phyloP scores from a whole-genome alignment of 2,888 invertebrate genomes.

The Drosophila macrospina region DNA sequence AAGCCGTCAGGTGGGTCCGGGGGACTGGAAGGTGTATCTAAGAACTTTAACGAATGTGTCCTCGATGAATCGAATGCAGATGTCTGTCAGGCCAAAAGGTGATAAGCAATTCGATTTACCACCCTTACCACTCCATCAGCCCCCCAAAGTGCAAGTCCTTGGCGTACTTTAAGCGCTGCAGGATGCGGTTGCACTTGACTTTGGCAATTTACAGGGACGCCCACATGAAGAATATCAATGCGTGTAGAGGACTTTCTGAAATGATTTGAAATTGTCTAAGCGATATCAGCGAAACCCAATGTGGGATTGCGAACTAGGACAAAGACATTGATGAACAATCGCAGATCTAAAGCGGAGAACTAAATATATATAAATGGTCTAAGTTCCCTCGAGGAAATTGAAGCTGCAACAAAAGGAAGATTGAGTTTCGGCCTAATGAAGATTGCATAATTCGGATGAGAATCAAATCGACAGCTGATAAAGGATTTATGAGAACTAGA shows the following conservation, averaged over 20 bases:
- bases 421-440: too few species aligned
- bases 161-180: slow-evolving; percentile 22
- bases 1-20: not conserved
- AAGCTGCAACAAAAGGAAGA: too few species aligned
- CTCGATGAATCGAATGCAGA: slow-evolving; percentile 44
- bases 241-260: not conserved
- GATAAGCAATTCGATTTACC: slow-evolving; percentile 67
- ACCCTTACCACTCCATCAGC: not conserved
- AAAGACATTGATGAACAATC: not conserved
- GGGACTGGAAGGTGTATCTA: slow-evolving; percentile 7
- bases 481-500: too few species aligned
- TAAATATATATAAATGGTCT: too few species aligned
- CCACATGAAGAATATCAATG: slow-evolving; percentile 12
- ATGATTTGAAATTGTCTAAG: slow-evolving; percentile 47
- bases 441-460: too few species aligned
- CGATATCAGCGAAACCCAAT: slow-evolving; percentile 7
- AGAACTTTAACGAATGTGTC: slow-evolving; percentile 58
- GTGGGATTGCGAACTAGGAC: too few species aligned
- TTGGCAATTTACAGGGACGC: slow-evolving; percentile 36
- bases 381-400: too few species aligned
- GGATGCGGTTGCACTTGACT: slow-evolving; percentile 44
- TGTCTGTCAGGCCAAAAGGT: slow-evolving; percentile 61
- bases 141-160: slow-evolving; percentile 1
- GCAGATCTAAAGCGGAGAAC: not conserved
- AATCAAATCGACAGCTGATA: too few species aligned